Evolutionary conservation across 2,797 vertebrate species (phyloP), one percentile per base, ranked within the genome.

Genomic region (Smutsia temminckii): DNA sequence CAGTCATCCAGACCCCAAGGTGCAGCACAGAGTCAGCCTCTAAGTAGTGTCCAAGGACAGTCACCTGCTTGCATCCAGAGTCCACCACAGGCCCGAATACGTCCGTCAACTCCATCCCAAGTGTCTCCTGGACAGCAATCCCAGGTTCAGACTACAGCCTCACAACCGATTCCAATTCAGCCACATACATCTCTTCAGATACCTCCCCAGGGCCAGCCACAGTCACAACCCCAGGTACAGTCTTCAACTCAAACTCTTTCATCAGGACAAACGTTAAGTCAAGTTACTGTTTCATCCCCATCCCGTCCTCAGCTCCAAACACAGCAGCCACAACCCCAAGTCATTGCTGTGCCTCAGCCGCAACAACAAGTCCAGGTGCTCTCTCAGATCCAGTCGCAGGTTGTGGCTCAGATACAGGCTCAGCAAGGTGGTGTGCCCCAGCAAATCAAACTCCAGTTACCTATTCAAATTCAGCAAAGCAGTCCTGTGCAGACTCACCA

Each of bases 331-430:
- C 99, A 99, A 96, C 91, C 98, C 71, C 98, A 98, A 96, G 98
- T 99, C 96, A 98, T 98, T 97, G 98, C 99, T 92, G 97, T 99
- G 97, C 99, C 99, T 78, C 99, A 99, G 97, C 98, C 99, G 80
- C 99, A 98, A 97, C 99, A 99, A 95, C 99, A 99, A 98, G 99
- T 99, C 74, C 98, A 99, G 98, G 98, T 99, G 12, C 98, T 99
- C 40, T 99, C 98, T 64, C 99, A 99, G 98, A 98, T 99, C 96
- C 99, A 99, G 7, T 97, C 99, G 0, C 98, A 98, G 32, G 98
- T 98, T n/a, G 99, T 99, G 81, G 99, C 99, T 96, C 99, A 99
- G 98, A 99, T 99, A 93, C 99, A 99, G 98, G 98, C 99, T 96
- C 99, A 99, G 98, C 99, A 99, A 98, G 98, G 98, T 91, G 97